These are phyloP conservation scores for Coranthus polyacanthus DNA, from an alignment of 2,797 vertebrate genomes.

Conservation along the genomic window DNA sequence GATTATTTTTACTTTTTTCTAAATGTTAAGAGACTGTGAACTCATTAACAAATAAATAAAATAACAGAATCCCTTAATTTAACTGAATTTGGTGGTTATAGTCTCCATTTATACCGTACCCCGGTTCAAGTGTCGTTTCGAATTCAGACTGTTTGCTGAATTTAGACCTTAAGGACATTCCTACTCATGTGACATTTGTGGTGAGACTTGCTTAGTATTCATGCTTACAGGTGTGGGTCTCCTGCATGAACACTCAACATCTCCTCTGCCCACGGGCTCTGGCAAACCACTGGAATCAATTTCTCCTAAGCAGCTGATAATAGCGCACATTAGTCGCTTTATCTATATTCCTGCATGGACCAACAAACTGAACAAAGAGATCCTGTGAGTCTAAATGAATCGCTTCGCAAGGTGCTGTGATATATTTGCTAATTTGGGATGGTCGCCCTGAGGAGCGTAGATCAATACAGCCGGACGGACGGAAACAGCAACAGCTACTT, in stretches of 20 bases:
- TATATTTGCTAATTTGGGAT: conserved; percentile 64
- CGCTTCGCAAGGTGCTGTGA: conserved; percentile 56
- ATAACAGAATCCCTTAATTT: no score
- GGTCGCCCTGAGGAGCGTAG: conserved; percentile 41
- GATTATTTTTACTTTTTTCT: no score
- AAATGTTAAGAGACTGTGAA: no score
- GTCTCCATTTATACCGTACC: no score
- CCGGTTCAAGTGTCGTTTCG: no score
- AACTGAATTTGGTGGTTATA: no score
- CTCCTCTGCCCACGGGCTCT: conserved; percentile 20
- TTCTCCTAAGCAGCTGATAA: conserved; percentile 64
- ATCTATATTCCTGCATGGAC: conserved; percentile 55
- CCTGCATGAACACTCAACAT: conserved; percentile 5
- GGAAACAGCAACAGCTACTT: conserved; percentile 45
- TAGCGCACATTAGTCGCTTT: conserved; percentile 60
- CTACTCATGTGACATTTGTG: no score
- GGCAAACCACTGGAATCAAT: conserved; percentile 57
- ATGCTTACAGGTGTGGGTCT: no score
- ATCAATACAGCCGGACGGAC: conserved; percentile 65
- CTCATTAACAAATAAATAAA: no score
- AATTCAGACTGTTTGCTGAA: no score
- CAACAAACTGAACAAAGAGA: conserved; percentile 43
- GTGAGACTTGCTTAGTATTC: neutral
- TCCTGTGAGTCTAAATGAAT: conserved; percentile 57
- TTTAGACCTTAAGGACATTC: no score